Evolutionary conservation across 2,888 invertebrate genomes (phyloP), one percentile per base, ranked within the genome.

Genomic region (Cremastobaeus sp.): DNA sequence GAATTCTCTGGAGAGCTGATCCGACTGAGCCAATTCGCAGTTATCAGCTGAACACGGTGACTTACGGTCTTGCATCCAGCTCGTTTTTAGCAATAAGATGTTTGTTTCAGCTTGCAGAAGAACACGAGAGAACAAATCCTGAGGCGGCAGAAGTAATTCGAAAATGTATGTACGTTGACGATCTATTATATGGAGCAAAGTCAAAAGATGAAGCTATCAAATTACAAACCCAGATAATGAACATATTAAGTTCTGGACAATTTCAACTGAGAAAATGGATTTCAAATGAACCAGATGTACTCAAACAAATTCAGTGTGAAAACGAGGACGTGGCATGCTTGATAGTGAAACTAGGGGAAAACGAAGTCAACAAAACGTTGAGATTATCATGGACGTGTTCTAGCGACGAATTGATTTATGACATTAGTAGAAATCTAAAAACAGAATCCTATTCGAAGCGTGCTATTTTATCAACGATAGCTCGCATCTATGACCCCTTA

Each of bases 1-100:
- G 78, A 3, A 82, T 85, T n/a, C 15, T 85, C 2, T 85, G 83
- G 83, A 35, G 78, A 14, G 34, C 54, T 0, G 47, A 72, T 3
- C 37, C 71, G 3, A 17, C 20, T 1, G 32, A 48, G 5, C 18
- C 41, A 1, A 52, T 47, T 15, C n/a, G 34, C 12, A 20, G 76
- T 3, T 20, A 45, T 28, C 57, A 78, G 11, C 52, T 79, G 0
- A 74, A 74, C 74, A 6, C n/a, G n/a, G 77, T 81, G 8, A 83
- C 79, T 0, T 81, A 80, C 35, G 79, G 82, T 0, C 69, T 75
- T 0, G 64, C 79, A 1, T 45, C 77, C 9, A 77, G 79, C 1
- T 78, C 83, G 0, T 84, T 71, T 48, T 39, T 77, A 2, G 65
- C 74, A 0, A 59, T 64, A 2, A 45, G 73, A 20, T 37, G 50